Conservation (phyloP, 1,140 invertebrate species). For the Lucilia sericata region DNA sequence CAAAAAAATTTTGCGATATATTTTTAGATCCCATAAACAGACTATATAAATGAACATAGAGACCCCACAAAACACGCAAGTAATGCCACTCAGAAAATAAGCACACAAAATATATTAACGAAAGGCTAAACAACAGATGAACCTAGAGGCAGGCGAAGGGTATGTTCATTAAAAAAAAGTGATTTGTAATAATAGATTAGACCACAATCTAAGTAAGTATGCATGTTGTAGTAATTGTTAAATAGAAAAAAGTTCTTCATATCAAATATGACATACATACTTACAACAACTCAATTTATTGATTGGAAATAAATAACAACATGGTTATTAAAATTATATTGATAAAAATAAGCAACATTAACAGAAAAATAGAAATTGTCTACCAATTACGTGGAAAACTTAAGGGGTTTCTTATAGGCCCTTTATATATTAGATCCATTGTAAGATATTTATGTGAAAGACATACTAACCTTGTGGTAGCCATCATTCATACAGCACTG, state of each 20-base stretch:
- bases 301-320: not conserved
- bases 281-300: not conserved
- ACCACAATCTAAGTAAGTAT: not conserved
- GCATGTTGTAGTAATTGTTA: not conserved
- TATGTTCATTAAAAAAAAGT: constrained; percentile 13
- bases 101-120: not conserved
- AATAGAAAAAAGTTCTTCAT: not conserved
- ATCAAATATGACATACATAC: not conserved
- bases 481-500: not conserved
- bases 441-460: no score
- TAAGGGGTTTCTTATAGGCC: not conserved
- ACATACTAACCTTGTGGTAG: constrained; percentile 29
- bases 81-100: not conserved
- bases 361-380: not conserved
- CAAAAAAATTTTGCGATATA: not conserved
- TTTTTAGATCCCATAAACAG: not conserved
- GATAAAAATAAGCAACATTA: not conserved
- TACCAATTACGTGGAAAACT: not conserved
- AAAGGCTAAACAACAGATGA: no score
- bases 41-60: not conserved
- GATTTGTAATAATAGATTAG: constrained; percentile 27
- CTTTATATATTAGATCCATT: no score
- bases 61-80: not conserved
- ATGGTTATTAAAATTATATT: not conserved
- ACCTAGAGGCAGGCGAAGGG: not conserved